Conservation (phyloP, 1,140 invertebrate species). For the Branchinecta lindahli region DNA sequence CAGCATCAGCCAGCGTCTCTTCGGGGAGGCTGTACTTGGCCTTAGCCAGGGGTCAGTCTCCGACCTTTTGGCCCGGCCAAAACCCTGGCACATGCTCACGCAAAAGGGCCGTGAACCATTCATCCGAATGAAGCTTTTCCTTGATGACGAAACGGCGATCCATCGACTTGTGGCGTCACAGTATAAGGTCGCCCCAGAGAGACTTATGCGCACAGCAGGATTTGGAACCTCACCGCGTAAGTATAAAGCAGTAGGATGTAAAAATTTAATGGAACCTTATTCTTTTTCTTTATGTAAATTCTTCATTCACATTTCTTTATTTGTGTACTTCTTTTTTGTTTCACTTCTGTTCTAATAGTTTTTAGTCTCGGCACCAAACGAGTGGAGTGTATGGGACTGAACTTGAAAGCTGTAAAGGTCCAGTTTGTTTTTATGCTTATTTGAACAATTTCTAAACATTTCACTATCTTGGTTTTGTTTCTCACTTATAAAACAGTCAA, state of each 20-base stretch:
- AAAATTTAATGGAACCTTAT: too few species aligned
- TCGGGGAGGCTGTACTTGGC: conserved; percentile 92
- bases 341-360: too few species aligned
- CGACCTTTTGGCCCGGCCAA: conserved; percentile 80
- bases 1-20: conserved; percentile 93
- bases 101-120: conserved; percentile 93
- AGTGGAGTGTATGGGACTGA: too few species aligned
- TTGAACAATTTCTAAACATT: too few species aligned
- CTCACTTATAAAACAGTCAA: too few species aligned
- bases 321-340: too few species aligned
- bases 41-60: conserved; percentile 91
- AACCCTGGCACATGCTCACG: conserved; percentile 94
- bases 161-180: conserved; percentile 90
- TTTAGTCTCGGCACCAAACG: too few species aligned
- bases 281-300: too few species aligned
- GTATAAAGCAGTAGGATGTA: conserved; percentile 11
- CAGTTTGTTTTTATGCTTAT: too few species aligned
- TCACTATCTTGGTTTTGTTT: too few species aligned
- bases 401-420: too few species aligned
- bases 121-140: conserved; percentile 95
- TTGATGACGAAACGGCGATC: conserved; percentile 91
- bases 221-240: conserved; percentile 66
- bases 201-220: conserved; percentile 82
- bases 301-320: conserved; percentile 11
- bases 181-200: conserved; percentile 93